Evolutionary conservation across 2,113 vertebrate genomes (phyloP), one percentile per base, ranked within the genome.

Genomic region (Pollachius pollachius): DNA sequence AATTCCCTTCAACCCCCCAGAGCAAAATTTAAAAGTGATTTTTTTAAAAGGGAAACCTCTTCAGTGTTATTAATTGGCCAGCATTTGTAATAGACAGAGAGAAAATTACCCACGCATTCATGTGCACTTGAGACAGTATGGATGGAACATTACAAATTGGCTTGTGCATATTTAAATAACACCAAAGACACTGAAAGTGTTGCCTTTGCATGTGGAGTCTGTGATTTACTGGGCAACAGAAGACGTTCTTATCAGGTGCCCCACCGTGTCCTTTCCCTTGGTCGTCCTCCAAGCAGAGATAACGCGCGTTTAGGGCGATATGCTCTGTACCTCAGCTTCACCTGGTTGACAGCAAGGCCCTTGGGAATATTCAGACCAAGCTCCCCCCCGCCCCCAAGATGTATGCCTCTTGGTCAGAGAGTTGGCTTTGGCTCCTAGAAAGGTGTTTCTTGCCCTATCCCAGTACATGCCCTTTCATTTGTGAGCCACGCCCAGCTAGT

Each of bases 381-480:
- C 6, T 9, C 8, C 41, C 41, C 5, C 8, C 41, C 41, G 8
- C 41, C 41, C 41, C 41, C 41, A 68, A 85, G 74, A 86, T 80
- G 85, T 85, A 81, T 78, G 52, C 74, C 73, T 65, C 78, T 89
- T 89, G 85, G 83, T 90, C 83, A 90, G 75, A 87, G 78, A 83
- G 71, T 74, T 75, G 80, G 80, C 85, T 86, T 70, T 78, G 81
- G 77, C 77, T 78, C 75, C 83, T 61, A 64, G 19, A 81, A 76
- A 84, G 78, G 85, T 89, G 84, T 89, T 92, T 90, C 89, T 86
- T 88, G 81, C 76, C 60, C 54, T 65, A 69, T 83, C 74, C 63
- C 81, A 75, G 76, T 80, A 64, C 82, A 78, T 85, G 87, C 77
- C 87, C 84, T 87, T 86, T 90, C 84, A 86, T 79, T 88, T 81